Evolutionary conservation across 1,140 invertebrate genomes (phyloP), one percentile per base, ranked within the genome.

Genomic region (Drosophila rufa): DNA sequence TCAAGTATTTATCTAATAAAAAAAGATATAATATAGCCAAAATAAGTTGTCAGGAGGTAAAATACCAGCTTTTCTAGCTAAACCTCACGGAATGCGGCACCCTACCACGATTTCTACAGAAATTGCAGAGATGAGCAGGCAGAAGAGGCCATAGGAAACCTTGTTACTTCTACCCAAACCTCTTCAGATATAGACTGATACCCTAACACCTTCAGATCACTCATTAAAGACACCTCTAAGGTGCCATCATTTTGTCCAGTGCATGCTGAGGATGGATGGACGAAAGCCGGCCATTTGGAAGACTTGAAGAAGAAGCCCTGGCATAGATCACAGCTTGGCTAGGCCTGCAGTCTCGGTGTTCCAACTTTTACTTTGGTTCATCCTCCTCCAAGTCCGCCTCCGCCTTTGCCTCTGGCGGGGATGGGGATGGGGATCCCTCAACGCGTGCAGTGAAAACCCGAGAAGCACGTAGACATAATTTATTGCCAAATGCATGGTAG

Each of bases 391-490:
- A 15, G 12, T 48, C 36, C 36, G 36, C 15, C 30, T 17, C 40
- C 40, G n/a, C 33, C 12, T 61, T 6, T 27, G 14, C 15, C 53
- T 25, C 53, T 56, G 33, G 51, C 38, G 33, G 51, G 30, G 36
- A 53, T 33, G 8, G 4, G 43, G 7, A 25, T 3, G 43, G 58
- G 59, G 59, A 50, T 61, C n/a, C 25, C 33, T 46, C 67, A 19
- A 62, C 73, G 60, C 69, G 69, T 71, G 51, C 66, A 79, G 75
- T 79, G 76, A 78, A 79, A 79, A 79, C 36, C 43, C 45, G 43
- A 79, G 67, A 79, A 79, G 75, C 74, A 79, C 76, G 75, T 79
- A 79, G 76, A 71, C 76, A 79, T 79, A 79, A 71, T 79, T 79
- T 79, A 79, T 79, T 79, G 67, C 75, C 76, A 79, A 79, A 79